Percentiles rank a stretch among this genome's conserved stretches.
Conservation (phyloP, 1,140 invertebrate species). For the Delia radicum region DNA sequence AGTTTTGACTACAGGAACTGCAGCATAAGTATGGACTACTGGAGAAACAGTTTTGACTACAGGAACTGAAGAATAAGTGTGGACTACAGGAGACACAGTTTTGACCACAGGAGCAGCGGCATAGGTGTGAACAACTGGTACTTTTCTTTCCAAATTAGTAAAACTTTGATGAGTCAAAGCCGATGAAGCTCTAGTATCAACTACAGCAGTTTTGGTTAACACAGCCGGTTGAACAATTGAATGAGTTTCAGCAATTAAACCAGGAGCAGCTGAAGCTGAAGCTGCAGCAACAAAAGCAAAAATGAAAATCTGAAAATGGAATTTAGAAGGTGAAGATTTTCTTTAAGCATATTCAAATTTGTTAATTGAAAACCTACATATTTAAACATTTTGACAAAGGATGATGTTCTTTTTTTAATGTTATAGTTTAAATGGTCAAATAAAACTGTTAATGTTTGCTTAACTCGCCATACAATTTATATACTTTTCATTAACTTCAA, state of each 20-base stretch:
- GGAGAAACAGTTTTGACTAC: constrained; percentile 35
- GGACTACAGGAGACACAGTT: too few relatives aligned
- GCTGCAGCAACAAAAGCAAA: constrained; percentile 57
- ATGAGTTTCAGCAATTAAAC: constrained; percentile 52
- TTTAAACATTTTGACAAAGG: constrained; percentile 52
- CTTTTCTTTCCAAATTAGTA: too few relatives aligned
- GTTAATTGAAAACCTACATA: constrained; percentile 41
- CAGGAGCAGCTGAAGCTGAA: constrained; percentile 57
- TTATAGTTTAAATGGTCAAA: not conserved
- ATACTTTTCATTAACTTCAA: too few relatives aligned
- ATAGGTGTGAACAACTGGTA: constrained; percentile 33
- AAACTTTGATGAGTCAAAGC: constrained; percentile 55
- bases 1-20: constrained; percentile 3
- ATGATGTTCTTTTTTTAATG: not conserved
- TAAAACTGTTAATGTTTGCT: not conserved
- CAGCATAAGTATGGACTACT: constrained; percentile 29
- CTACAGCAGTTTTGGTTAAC: constrained; percentile 45
- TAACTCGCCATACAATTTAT: not conserved
- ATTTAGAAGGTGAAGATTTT: not conserved
- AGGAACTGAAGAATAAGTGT: constrained; percentile 29
- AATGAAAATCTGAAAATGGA: not conserved
- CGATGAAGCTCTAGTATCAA: constrained; percentile 50
- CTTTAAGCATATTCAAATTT: not conserved
- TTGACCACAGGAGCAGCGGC: constrained; percentile 35
- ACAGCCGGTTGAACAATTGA: constrained; percentile 46